phyloP scores from a whole-genome alignment of 2,888 invertebrate species.

The Oscheius sp. region DNA sequence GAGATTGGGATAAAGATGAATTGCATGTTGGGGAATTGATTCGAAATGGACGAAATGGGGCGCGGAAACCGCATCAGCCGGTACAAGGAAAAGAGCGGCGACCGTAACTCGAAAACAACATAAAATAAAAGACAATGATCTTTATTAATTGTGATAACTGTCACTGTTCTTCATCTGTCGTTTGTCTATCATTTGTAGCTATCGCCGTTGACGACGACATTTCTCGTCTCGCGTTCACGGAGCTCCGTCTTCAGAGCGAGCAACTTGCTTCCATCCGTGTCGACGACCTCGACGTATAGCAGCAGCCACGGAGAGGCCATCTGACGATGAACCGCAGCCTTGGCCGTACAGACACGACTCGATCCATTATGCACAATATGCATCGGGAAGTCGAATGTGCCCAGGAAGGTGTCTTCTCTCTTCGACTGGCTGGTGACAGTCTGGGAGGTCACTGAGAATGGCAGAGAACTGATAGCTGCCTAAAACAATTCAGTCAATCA shows the following conservation, averaged over 20 bases:
- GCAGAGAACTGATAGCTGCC: neutral
- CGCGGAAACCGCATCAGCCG: too few species aligned
- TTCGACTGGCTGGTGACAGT: neutral
- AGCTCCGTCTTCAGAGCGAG: conserved; percentile 5
- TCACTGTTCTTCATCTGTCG: too few species aligned
- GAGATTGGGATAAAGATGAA: too few species aligned
- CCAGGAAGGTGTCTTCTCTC: too few species aligned
- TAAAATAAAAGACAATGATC: too few species aligned
- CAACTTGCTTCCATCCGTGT: conserved; percentile 13
- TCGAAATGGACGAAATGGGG: too few species aligned
- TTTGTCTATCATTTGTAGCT: too few species aligned
- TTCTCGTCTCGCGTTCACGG: neutral
- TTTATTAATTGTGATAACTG: too few species aligned
- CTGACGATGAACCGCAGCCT: neutral
- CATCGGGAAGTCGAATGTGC: neutral
- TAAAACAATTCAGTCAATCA: too few species aligned
- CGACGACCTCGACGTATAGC: conserved; percentile 8
- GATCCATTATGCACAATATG: neutral
- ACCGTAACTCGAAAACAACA: too few species aligned
- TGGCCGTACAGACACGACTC: conserved; percentile 10
- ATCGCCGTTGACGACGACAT: conserved; percentile 17
- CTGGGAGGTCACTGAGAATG: neutral
- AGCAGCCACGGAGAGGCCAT: conserved; percentile 7
- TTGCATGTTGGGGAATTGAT: too few species aligned
- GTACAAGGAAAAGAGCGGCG: too few species aligned